phyloP scores from a whole-genome alignment of 1,140 invertebrate genomes.

The Xylocopa sonorina region DNA sequence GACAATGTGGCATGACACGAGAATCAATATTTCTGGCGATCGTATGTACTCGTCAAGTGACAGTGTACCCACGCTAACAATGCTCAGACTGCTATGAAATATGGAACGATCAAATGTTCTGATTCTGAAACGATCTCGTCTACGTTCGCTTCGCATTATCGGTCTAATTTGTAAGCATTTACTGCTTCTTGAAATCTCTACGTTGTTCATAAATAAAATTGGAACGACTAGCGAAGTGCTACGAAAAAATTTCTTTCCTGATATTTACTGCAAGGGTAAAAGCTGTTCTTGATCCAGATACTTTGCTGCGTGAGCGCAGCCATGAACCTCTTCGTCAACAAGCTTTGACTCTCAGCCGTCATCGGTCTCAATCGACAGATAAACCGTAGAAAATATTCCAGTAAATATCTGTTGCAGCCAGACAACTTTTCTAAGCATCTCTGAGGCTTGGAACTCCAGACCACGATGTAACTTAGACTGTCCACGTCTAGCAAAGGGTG shows the following conservation, averaged over 20 bases:
- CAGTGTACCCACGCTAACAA: neutral
- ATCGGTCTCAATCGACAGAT: conserved; percentile 86
- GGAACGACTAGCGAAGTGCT: neutral
- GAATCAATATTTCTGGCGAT: conserved; percentile 60
- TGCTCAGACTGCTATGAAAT: conserved; percentile 2
- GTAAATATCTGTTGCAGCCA: conserved; percentile 84
- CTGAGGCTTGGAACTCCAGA: conserved; percentile 82
- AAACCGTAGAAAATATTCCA: conserved; percentile 90
- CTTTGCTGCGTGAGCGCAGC: conserved; percentile 86
- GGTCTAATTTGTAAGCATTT: neutral
- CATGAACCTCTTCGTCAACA: conserved; percentile 84
- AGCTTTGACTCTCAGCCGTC: conserved; percentile 82
- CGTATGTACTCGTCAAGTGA: neutral
- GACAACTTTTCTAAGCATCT: conserved; percentile 85
- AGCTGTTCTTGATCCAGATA: conserved; percentile 82
- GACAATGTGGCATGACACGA: conserved; percentile 3
- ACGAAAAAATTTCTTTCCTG: neutral
- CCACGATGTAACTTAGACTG: conserved; percentile 87
- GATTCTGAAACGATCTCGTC: no score
- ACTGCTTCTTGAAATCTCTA: neutral
- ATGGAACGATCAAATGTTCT: conserved; percentile 12
- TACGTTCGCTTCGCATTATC: neutral
- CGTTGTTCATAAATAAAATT: neutral
- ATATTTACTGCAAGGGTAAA: conserved; percentile 82
- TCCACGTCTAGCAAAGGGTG: conserved; percentile 86